Base-by-base conservation (phyloP, 2,113 vertebrate genomes). In the Rhinoderma darwinii region DNA sequence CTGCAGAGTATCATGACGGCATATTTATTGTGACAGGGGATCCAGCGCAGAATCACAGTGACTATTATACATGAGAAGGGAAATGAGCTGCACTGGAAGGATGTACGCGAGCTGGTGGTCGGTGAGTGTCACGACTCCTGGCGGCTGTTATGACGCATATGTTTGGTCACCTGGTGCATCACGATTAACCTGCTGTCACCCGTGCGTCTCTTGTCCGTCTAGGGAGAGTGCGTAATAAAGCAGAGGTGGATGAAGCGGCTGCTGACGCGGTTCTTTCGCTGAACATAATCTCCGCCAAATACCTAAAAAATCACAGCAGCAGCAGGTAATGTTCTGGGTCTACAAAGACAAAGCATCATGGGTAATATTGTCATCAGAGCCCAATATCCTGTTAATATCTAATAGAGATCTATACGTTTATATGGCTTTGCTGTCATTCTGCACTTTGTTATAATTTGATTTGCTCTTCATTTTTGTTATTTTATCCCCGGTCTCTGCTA, bases 41-140 rank as follows among this genome's bases (percentile, higher is more conserved):
- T 99, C 92, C 98, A 99, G 91, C 93, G 98, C 9, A 95, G 98
- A 88, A 97, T 99, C 93, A 99, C 97, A 0, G 96, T 99, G 90
- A 99, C 97, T 73, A 97, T 99, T 2, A 97, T 99, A 91, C 98
- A 99, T 0, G 98, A 99, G 93, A 99, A 97, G 89, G 98, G 98
- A 47, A 98, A 95, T 0, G 98, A 99, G 89, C 94, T 99, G 39
- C 97, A 99, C 89, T 99, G 98, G 98, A 99, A 99, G 37, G 98
- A 99, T 2, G 98, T 99, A 1, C 92, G 98, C 0, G 98, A 99
- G 90, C 93, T 99, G 91, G 98, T 99, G 32, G 98, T 99, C 20
- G 98, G 98, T 99, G 91, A 96, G 98, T 93, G 7, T 25, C 51
- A 18, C 27, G 68, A 17, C 37, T 7, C 20, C 77, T 25, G 51